A percentile compares a stretch with the other conserved stretches of the same genome.
Evolutionary conservation across 2,797 vertebrate species (phyloP).

Genomic region (Mormyrops attenuatus): DNA sequence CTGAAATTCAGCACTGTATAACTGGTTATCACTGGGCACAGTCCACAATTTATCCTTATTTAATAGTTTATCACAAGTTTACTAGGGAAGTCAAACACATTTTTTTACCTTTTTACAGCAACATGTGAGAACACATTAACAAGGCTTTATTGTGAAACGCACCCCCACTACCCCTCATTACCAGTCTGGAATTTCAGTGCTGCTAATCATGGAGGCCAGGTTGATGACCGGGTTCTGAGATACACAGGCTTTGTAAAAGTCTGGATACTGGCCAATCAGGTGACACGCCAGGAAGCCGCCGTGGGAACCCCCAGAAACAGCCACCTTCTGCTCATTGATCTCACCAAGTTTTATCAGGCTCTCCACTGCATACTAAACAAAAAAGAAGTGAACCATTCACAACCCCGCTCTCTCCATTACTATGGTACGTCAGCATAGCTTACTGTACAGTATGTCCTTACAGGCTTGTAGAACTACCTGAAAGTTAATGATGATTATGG

Average conservation of each 20-base stretch:
- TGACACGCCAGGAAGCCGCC: constrained; percentile 94
- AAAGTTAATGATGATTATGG: not conserved
- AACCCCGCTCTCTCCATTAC: not conserved
- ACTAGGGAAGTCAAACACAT: not conserved
- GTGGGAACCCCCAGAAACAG: constrained; percentile 81
- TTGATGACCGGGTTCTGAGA: constrained; percentile 86
- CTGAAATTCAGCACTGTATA: not conserved
- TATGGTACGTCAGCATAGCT: too few relatives aligned
- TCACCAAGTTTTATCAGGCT: constrained; percentile 63
- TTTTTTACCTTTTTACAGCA: not conserved
- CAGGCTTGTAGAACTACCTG: not conserved
- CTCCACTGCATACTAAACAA: constrained; percentile 71
- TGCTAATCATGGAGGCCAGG: constrained; percentile 79
- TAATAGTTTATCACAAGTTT: constrained; percentile 10
- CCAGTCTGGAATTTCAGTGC: constrained; percentile 96
- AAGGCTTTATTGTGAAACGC: not conserved
- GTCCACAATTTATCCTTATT: not conserved
- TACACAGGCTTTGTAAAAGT: constrained; percentile 80
- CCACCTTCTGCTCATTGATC: constrained; percentile 68
- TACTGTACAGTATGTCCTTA: too few relatives aligned
- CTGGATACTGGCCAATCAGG: constrained; percentile 86
- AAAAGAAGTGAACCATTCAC: not conserved
- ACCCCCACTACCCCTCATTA: constrained; percentile 41
- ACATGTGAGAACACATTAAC: not conserved
- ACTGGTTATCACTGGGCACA: not conserved